Percentiles rank a stretch among this genome's conserved stretches.
Conservation (phyloP, 2,113 vertebrate species). For the Lophura nycthemera region DNA sequence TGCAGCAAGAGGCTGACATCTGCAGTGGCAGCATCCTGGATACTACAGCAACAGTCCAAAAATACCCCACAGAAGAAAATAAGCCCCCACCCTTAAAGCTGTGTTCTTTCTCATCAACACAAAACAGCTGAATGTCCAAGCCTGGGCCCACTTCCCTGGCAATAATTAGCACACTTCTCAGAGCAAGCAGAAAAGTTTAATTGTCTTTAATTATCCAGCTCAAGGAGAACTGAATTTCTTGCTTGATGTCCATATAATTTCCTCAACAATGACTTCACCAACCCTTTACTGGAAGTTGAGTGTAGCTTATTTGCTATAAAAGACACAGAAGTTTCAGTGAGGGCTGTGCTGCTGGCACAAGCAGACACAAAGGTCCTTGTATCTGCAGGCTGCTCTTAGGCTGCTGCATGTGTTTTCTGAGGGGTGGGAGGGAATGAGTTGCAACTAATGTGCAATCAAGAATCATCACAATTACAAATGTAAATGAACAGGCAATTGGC, state of each 20-base stretch:
- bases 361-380: constrained; percentile 37
- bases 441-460: constrained; percentile 80
- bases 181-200: constrained; percentile 91
- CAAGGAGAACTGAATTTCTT: constrained; percentile 88
- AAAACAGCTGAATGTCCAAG: not conserved
- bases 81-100: not conserved
- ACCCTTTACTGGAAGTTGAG: constrained; percentile 64
- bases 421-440: constrained; percentile 65
- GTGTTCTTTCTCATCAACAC: not conserved
- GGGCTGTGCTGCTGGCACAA: not conserved
- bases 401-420: not conserved
- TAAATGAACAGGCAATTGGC: constrained; percentile 82
- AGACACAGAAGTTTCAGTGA: not conserved
- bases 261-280: constrained; percentile 86
- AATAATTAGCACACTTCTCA: constrained; percentile 90
- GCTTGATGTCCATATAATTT: constrained; percentile 86
- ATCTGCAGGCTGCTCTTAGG: not conserved
- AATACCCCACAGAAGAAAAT: constrained; percentile 5
- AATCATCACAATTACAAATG: constrained; percentile 82
- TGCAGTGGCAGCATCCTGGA: constrained; percentile 17
- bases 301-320: constrained; percentile 15
- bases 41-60: constrained; percentile 9
- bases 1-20: constrained; percentile 24
- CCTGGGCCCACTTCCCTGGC: constrained; percentile 22
- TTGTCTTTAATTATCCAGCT: constrained; percentile 91